Base-by-base conservation (phyloP, 2,113 vertebrate species). In the Phyllostomus hastatus region DNA sequence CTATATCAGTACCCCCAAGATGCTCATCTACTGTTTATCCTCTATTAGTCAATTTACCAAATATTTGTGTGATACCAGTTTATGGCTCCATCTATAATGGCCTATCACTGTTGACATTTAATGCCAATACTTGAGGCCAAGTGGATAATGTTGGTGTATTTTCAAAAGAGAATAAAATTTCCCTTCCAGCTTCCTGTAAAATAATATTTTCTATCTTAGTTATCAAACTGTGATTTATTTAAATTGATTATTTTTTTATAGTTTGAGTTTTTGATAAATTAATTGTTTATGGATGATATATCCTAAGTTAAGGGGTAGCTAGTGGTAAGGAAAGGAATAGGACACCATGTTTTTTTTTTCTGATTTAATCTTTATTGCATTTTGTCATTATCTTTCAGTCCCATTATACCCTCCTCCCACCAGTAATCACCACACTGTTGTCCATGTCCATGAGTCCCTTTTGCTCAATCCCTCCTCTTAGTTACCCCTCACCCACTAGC, bases 221-320 rank as follows among this genome's bases (percentile, higher is more conserved):
- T 93, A 86, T 28, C 69, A 59, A 93, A 69, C 16, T 93, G 19
- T 76, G 38, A 35, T 90, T 66, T 69, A 7, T 16, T 22, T 20
- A 43, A 66, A 92, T 75, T 88, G n/a, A 72, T 91, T 96, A 87
- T 70, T 89, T 95, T 89, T 67, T 80, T n/a, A 80, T 57, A 82
- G 38, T 7, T 59, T 79, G 35, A 91, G n/a, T 82, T 83, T 84
- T 70, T 52, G 17, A 94, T 50, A 41, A 90, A 93, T 95, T 91
- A 31, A 26, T 61, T 94, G 83, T 93, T 52, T 20, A 43, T 72
- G 52, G 48, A 75, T 61, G 3, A 5, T 67, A 69, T 64, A 88
- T 95, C 31, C 35, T 90, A 69, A 90, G 26, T 57, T 46, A 59
- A 57, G 7, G 11, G 35, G 12, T 33, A 38, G 20, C 90, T 24